Evolutionary conservation across 2,113 vertebrate species (phyloP).

Genomic region (Vireo altiloquus): DNA sequence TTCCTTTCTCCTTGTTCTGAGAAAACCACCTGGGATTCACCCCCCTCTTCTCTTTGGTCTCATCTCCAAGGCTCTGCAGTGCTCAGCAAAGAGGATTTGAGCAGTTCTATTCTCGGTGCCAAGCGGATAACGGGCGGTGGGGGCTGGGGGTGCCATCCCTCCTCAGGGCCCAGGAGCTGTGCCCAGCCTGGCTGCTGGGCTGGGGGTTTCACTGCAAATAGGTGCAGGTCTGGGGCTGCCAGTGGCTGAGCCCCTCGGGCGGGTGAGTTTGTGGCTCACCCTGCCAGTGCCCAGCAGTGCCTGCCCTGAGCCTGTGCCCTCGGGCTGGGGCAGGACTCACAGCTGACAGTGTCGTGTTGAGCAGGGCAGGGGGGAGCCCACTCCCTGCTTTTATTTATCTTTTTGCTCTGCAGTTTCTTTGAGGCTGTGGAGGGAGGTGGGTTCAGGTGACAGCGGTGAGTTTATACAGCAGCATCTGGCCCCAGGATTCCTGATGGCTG

Average conservation of each 20-base stretch:
- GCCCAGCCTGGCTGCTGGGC: background rate
- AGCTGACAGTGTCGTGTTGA: background rate
- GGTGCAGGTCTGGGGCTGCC: background rate
- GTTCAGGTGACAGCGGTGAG: background rate
- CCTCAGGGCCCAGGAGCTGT: rapidly evolving
- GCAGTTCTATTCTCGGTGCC: background rate
- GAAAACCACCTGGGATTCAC: background rate
- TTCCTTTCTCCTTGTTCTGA: background rate
- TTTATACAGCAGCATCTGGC: constrained; percentile 44
- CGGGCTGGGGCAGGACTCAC: background rate
- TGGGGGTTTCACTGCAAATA: rapidly evolving
- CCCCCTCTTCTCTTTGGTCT: background rate
- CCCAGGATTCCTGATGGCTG: background rate
- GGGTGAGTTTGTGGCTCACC: rapidly evolving
- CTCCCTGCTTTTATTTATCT: background rate
- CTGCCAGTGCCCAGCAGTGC: background rate
- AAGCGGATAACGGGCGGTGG: background rate
- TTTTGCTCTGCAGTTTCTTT: background rate
- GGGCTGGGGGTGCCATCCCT: background rate
- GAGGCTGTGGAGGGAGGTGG: background rate
- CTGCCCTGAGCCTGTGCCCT: background rate
- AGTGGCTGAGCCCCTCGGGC: background rate
- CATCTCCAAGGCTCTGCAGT: rapidly evolving
- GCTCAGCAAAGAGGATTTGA: constrained; percentile 37
- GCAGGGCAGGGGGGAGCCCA: background rate